A percentile compares a stretch with the other conserved stretches of the same genome.
Evolutionary conservation across 2,113 vertebrate species (phyloP).

Genomic region (Nansenia antarctica): DNA sequence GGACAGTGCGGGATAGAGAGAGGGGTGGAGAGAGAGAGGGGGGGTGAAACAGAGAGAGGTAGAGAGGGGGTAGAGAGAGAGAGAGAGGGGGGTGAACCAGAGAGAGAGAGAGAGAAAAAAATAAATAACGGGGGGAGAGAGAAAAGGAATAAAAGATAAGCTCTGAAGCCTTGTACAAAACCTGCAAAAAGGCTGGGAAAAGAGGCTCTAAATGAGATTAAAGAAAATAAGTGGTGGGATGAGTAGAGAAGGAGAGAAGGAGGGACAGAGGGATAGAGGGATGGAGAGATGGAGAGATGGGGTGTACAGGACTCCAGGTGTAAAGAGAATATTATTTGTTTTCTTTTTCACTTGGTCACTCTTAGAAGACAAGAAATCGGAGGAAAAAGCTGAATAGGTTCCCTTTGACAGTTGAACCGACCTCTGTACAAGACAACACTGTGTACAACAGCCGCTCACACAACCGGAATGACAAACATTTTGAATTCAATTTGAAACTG

Average conservation of each 20-base stretch:
- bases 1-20: not conserved
- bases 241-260: constrained; percentile 12
- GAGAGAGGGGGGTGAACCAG: constrained; percentile 13
- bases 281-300: not conserved
- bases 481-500: too few species aligned
- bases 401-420: not conserved
- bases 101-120: not conserved
- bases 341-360: not conserved
- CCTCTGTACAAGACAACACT: not conserved
- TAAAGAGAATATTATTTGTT: not conserved
- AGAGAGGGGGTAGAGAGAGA: constrained; percentile 14
- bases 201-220: constrained; percentile 47
- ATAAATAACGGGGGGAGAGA: not conserved
- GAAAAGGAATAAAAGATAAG: not conserved
- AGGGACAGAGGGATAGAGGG: constrained; percentile 6
- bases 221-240: constrained; percentile 35
- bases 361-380: too few species aligned
- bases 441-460: too few species aligned
- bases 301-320: not conserved
- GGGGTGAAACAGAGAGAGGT: constrained; percentile 28
- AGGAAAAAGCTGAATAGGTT: not conserved
- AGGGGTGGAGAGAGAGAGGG: constrained; percentile 5
- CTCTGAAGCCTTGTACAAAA: not conserved
- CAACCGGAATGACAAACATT: too few species aligned
- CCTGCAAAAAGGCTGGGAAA: constrained; percentile 25